Conservation (phyloP, 2,113 vertebrate genomes). For the Myiozetetes cayanensis region DNA sequence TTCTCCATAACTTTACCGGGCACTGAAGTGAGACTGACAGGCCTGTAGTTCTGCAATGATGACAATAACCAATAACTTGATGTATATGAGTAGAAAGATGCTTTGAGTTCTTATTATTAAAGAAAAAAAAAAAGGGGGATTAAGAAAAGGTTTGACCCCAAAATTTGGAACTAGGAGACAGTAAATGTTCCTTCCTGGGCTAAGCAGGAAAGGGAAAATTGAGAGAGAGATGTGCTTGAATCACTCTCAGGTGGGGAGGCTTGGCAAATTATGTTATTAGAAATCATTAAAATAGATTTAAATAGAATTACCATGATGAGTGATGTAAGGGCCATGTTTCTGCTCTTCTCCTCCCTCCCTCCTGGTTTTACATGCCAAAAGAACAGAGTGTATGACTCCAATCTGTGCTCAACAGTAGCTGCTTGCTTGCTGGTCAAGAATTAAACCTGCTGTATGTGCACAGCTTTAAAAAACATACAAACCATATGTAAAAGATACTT, state of each 20-base stretch:
- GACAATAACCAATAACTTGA: background rate
- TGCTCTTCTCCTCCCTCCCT: background rate
- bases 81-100: background rate
- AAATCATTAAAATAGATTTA: slow-evolving; percentile 31
- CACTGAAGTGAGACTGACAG: background rate
- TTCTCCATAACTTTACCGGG: background rate
- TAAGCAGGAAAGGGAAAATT: background rate
- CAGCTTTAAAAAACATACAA: background rate
- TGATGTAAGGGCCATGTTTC: background rate
- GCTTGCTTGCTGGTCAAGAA: background rate
- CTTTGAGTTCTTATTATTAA: background rate
- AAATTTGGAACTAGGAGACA: background rate
- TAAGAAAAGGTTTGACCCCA: background rate
- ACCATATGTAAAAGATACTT: background rate
- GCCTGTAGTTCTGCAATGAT: background rate
- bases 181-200: background rate
- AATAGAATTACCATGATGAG: background rate
- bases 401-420: background rate
- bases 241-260: background rate
- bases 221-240: background rate
- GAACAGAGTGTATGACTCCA: background rate
- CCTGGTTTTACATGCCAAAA: background rate
- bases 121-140: no score
- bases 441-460: background rate
- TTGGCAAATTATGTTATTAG: slow-evolving; percentile 23